These are phyloP conservation scores for Pogonocherus hispidulus DNA, from an alignment of 2,888 invertebrate genomes.

Conservation along the genomic window DNA sequence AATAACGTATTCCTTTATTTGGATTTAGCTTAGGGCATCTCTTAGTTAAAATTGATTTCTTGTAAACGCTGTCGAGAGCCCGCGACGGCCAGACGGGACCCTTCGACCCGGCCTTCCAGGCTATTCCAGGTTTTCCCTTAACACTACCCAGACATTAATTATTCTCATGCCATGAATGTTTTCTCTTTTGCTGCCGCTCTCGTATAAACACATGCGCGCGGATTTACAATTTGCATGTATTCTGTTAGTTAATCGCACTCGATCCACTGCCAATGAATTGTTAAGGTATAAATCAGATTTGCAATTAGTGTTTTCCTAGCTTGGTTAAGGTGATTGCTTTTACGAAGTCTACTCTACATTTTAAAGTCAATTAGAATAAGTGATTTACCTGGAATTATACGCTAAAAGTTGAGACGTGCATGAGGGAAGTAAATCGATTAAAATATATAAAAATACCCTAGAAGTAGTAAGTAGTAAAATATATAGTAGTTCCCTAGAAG, in stretches of 20 bases:
- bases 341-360: constrained; percentile 35
- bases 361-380: constrained; percentile 50
- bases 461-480: too few species aligned
- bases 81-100: constrained; percentile 59
- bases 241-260: constrained; percentile 30
- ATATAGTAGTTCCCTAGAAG: too few species aligned
- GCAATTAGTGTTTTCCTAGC: constrained; percentile 37
- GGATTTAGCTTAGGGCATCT: constrained; percentile 58
- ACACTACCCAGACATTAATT: constrained; percentile 66
- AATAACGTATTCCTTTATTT: constrained; percentile 65
- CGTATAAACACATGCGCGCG: constrained; percentile 60
- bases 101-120: constrained; percentile 40
- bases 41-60: constrained; percentile 56
- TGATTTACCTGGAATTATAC: constrained; percentile 46
- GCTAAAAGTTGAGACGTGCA: constrained; percentile 38
- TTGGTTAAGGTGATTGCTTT: constrained; percentile 43
- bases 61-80: constrained; percentile 58
- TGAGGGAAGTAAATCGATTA: neutral
- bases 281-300: constrained; percentile 37
- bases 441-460: too few species aligned
- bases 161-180: constrained; percentile 63
- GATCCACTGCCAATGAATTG: constrained; percentile 31
- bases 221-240: constrained; percentile 33
- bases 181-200: constrained; percentile 58
- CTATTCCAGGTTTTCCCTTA: constrained; percentile 56